phyloP scores from a whole-genome alignment of 1,140 invertebrate genomes.

The Drosophila watanabei region DNA sequence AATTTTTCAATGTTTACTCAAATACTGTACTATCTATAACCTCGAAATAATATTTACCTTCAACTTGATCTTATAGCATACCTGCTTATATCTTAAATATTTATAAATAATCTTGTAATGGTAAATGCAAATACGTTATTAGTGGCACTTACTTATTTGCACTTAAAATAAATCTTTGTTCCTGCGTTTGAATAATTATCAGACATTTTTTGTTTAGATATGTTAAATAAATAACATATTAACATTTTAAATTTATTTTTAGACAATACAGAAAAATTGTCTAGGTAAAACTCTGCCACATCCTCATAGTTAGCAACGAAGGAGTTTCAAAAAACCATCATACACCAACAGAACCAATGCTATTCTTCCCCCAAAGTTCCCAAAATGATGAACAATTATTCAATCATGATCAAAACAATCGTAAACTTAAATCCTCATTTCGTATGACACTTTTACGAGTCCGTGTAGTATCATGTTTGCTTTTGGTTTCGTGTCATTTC shows the following conservation, averaged over 20 bases:
- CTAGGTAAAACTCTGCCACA: not conserved
- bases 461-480: not conserved
- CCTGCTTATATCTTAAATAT: no score
- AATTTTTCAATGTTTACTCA: not conserved
- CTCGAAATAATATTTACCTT: not conserved
- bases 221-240: no score
- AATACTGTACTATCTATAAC: not conserved
- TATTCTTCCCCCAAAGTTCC: not conserved
- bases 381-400: not conserved
- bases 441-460: not conserved
- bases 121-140: not conserved
- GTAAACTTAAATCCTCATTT: slow-evolving; percentile 4
- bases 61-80: not conserved
- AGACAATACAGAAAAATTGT: not conserved
- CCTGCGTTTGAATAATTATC: no score
- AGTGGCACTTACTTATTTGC: no score
- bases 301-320: not conserved
- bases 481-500: slow-evolving; percentile 2
- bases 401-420: slow-evolving; percentile 7
- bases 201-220: no score
- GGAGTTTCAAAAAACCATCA: not conserved
- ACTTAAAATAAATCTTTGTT: no score
- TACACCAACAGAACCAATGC: not conserved
- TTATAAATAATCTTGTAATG: not conserved
- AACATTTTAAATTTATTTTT: no score